Evolutionary conservation across 2,113 vertebrate genomes (phyloP).

Genomic region (Martes martes): DNA sequence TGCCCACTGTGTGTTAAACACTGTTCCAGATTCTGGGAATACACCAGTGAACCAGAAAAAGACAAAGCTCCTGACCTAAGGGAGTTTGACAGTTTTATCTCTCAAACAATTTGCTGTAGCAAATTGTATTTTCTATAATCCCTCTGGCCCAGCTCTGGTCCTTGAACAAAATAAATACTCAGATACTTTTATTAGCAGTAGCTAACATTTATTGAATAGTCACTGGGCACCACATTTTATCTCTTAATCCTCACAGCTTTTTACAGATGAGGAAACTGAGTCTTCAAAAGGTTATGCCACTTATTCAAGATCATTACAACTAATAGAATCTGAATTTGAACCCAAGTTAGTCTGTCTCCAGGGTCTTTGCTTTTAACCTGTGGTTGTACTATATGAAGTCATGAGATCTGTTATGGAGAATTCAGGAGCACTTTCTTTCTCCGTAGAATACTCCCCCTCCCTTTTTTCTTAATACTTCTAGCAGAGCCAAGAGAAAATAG

Average conservation of each 20-base stretch:
- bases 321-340: conserved; percentile 28
- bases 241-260: not conserved
- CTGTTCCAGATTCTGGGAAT: conserved; percentile 41
- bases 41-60: conserved; percentile 33
- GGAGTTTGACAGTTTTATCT: conserved; percentile 53
- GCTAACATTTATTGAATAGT: conserved; percentile 28
- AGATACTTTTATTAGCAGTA: not conserved
- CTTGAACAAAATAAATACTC: conserved; percentile 45
- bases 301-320: not conserved
- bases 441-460: not conserved
- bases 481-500: conserved; percentile 18
- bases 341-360: not conserved
- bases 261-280: conserved; percentile 10
- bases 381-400: not conserved
- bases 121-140: conserved; percentile 41
- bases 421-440: conserved; percentile 34
- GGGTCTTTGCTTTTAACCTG: not conserved
- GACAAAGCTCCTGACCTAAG: conserved; percentile 42
- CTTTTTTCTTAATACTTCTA: not conserved
- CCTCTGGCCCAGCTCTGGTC: not conserved
- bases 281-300: conserved; percentile 4
- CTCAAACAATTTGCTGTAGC: conserved; percentile 43
- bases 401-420: not conserved
- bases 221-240: not conserved
- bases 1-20: not conserved